These are phyloP conservation scores for Dyspetes luteomarginatus DNA, from an alignment of 2,888 invertebrate genomes.

Conservation along the genomic window DNA sequence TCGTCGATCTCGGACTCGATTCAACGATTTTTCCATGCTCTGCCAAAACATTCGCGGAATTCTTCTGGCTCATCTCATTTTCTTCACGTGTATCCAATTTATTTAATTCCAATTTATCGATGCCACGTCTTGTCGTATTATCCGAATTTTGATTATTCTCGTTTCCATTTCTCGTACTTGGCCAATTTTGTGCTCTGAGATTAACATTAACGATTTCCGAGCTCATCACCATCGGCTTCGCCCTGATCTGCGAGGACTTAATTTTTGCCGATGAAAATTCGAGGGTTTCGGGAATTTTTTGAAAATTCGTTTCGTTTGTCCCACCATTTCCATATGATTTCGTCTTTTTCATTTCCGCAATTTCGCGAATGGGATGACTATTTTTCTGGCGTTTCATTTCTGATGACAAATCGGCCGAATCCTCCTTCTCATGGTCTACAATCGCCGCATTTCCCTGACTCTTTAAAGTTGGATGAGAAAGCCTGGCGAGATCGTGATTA, in stretches of 20 bases:
- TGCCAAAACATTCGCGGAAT: background rate
- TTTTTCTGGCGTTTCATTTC: conserved; percentile 23
- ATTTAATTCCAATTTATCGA: background rate
- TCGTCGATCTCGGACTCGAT: background rate
- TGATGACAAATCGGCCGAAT: conserved; percentile 12
- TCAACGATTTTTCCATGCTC: background rate
- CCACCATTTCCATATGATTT: background rate
- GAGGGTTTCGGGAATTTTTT: background rate
- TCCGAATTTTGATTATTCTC: conserved; percentile 32
- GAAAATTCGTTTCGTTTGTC: background rate
- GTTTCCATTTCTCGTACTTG: background rate
- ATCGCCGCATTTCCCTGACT: background rate
- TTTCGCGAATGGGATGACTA: background rate
- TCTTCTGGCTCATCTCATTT: conserved; percentile 15
- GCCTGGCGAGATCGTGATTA: background rate
- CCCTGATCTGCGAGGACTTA: conserved; percentile 13
- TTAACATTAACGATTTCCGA: conserved; percentile 33
- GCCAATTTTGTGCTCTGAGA: background rate
- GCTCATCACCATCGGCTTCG: conserved; percentile 38
- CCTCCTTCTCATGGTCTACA: background rate
- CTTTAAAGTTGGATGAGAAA: background rate
- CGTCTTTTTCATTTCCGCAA: conserved; percentile 2
- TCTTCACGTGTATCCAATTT: background rate
- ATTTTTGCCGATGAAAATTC: background rate
- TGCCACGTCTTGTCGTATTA: background rate